Evolutionary conservation across 2,888 invertebrate genomes (phyloP).

Genomic region (Tolmerus cingulatus): DNA sequence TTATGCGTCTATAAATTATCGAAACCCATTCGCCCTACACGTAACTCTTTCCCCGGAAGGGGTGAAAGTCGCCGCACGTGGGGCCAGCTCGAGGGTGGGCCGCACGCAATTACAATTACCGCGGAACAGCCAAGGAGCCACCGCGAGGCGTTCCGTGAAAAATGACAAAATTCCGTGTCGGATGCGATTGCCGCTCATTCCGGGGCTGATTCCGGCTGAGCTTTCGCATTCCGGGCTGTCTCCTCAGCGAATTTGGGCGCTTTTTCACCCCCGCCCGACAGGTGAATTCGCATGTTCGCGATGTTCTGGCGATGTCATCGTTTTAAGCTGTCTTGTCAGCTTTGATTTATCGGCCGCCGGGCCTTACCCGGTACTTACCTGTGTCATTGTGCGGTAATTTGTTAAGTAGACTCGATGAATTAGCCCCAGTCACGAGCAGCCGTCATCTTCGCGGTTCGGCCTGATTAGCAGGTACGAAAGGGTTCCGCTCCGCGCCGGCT

Average conservation of each 20-base stretch:
- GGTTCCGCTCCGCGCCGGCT: background rate
- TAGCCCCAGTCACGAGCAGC: conserved; percentile 20
- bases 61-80: background rate
- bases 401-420: conserved; percentile 33
- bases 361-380: conserved; percentile 24
- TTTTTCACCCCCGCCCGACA: conserved; percentile 10
- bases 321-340: conserved; percentile 40
- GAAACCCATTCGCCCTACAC: conserved; percentile 15
- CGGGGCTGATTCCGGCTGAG: background rate
- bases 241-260: background rate
- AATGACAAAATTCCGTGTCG: conserved; percentile 37
- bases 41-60: conserved; percentile 18
- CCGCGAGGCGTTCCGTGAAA: conserved; percentile 12
- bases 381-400: conserved; percentile 34
- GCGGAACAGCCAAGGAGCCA: background rate
- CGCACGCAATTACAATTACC: conserved; percentile 38
- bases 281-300: conserved; percentile 25
- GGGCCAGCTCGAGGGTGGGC: background rate
- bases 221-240: conserved; percentile 14
- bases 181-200: conserved; percentile 20
- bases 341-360: conserved; percentile 20
- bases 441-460: background rate
- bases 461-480: background rate
- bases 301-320: conserved; percentile 32
- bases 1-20: conserved; percentile 38